phyloP scores from a whole-genome alignment of 1,140 invertebrate genomes.

The Apis florea region DNA sequence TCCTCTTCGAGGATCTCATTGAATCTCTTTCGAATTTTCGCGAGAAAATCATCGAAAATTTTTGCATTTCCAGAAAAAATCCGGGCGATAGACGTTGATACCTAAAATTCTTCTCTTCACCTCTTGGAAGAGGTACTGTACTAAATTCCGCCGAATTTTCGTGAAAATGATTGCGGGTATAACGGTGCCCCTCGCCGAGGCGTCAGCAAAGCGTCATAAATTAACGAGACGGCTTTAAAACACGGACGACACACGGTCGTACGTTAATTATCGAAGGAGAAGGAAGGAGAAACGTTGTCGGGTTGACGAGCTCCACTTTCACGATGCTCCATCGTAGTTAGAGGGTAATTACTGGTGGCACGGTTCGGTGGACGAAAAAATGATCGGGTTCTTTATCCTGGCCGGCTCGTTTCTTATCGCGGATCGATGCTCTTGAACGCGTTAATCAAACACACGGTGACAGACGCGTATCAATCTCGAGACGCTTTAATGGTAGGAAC shows the following conservation, averaged over 20 bases:
- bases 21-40: no score
- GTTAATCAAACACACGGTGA: background rate
- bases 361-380: constrained; percentile 43
- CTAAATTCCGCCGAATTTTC: background rate
- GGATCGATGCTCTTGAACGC: constrained; percentile 5
- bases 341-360: constrained; percentile 29
- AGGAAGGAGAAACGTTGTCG: background rate
- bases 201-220: background rate
- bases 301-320: constrained; percentile 30
- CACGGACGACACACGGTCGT: constrained; percentile 17
- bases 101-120: no score
- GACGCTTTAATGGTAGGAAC: background rate
- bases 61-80: no score
- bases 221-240: background rate
- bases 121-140: no score
- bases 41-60: no score
- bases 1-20: no score
- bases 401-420: background rate
- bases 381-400: constrained; percentile 4
- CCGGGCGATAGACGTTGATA: no score
- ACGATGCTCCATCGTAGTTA: constrained; percentile 20
- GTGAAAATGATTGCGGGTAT: background rate
- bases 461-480: background rate
- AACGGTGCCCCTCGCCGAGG: background rate
- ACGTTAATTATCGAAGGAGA: constrained; percentile 32